Conservation (phyloP, 2,113 vertebrate species). For the Carollia perspicillata region DNA sequence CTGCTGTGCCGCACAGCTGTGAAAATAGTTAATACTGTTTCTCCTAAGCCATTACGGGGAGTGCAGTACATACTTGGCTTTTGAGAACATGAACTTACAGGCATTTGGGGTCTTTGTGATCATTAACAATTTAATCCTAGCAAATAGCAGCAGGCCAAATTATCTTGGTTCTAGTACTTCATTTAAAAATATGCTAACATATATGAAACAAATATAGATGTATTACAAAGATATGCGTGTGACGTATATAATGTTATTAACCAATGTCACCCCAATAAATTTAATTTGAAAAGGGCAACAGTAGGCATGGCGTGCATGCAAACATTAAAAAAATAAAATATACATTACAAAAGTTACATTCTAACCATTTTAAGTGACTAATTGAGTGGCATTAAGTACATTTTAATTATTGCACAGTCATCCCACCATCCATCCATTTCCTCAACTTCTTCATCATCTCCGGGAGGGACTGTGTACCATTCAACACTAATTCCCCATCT, state of each 20-base stretch:
- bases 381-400: background rate
- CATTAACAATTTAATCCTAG: background rate
- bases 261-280: background rate
- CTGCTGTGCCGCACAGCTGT: constrained; percentile 14
- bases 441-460: background rate
- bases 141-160: background rate
- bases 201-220: background rate
- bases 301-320: background rate
- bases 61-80: background rate
- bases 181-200: background rate
- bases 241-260: background rate
- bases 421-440: background rate
- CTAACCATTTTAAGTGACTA: background rate
- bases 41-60: background rate
- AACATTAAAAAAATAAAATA: background rate
- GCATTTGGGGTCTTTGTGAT: background rate
- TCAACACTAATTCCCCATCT: background rate
- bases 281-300: background rate
- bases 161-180: background rate
- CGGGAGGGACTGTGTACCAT: background rate
- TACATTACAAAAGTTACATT: background rate
- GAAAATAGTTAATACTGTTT: constrained; percentile 36
- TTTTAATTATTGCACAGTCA: background rate
- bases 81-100: constrained; percentile 9
- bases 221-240: background rate